These are phyloP conservation scores for Delichon dasypus DNA, from an alignment of 2,797 vertebrate species.

Conservation along the genomic window DNA sequence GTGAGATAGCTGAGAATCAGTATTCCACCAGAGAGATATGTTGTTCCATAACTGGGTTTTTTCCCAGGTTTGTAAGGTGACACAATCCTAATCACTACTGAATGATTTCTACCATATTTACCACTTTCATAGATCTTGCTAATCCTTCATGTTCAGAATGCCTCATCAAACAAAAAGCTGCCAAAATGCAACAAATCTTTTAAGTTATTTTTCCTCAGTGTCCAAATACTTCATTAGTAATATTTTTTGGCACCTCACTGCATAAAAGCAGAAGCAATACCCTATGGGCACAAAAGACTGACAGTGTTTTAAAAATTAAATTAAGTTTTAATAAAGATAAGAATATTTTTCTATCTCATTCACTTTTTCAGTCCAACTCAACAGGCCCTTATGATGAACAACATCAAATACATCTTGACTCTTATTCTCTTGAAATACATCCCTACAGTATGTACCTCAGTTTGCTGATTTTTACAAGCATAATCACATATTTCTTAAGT, in stretches of 20 bases:
- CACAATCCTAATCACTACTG: neutral
- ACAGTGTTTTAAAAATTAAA: neutral
- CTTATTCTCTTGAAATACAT: neutral
- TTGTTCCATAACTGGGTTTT: rapidly evolving
- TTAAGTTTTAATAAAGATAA: neutral
- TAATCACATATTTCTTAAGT: neutral
- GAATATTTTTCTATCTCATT: neutral
- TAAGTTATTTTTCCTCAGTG: neutral
- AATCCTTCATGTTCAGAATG: neutral
- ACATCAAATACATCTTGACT: neutral
- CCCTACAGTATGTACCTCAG: neutral
- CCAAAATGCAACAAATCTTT: neutral
- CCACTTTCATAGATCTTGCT: neutral
- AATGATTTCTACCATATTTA: neutral
- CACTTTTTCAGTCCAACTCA: neutral
- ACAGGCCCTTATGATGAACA: neutral
- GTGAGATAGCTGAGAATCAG: neutral
- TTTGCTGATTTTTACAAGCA: neutral
- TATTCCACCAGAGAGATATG: neutral
- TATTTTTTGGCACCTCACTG: neutral
- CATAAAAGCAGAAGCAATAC: neutral
- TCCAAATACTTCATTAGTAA: neutral
- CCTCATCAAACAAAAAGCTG: neutral
- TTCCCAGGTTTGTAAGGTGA: neutral
- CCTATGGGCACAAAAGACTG: neutral